Percentiles rank a stretch among this genome's conserved stretches.
Evolutionary conservation across 2,888 invertebrate genomes (phyloP).

Genomic region (Plagiodera versicolora): DNA sequence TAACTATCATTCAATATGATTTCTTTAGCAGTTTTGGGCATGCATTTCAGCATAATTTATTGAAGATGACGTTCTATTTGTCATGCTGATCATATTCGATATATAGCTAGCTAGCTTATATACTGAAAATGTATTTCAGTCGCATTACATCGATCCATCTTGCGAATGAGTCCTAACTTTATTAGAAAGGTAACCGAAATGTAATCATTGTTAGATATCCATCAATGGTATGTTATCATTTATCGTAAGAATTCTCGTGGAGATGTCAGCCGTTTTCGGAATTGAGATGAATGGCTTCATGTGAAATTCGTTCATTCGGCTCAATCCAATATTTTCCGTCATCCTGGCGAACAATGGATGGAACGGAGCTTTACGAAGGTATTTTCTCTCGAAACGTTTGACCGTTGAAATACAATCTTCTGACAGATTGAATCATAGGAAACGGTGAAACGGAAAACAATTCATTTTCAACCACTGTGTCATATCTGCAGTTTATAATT

Average conservation of each 20-base stretch:
- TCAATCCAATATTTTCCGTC: not conserved
- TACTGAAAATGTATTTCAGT: not conserved
- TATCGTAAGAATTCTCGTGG: slow-evolving; percentile 8
- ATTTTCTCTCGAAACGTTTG: too few species aligned
- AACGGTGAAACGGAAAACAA: too few species aligned
- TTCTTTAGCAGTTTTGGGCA: too few species aligned
- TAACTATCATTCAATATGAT: too few species aligned
- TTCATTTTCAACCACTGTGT: too few species aligned
- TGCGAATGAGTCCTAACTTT: not conserved
- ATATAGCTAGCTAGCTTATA: too few species aligned
- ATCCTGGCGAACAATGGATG: not conserved
- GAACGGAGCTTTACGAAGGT: not conserved
- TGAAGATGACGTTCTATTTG: too few species aligned
- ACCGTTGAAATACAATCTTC: too few species aligned
- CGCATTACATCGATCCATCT: not conserved
- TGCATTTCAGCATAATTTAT: too few species aligned
- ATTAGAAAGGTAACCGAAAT: slow-evolving; percentile 9
- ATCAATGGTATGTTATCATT: slow-evolving; percentile 13
- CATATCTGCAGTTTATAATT: too few species aligned
- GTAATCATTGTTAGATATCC: slow-evolving; percentile 16
- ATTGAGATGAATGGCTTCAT: slow-evolving; percentile 6
- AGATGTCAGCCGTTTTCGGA: slow-evolving; percentile 9
- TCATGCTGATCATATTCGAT: too few species aligned
- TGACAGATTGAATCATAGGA: too few species aligned
- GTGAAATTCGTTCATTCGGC: not conserved